Percentiles rank a stretch among this genome's conserved stretches.
Conservation (phyloP, 2,797 vertebrate species). For the Macropodus opercularis region DNA sequence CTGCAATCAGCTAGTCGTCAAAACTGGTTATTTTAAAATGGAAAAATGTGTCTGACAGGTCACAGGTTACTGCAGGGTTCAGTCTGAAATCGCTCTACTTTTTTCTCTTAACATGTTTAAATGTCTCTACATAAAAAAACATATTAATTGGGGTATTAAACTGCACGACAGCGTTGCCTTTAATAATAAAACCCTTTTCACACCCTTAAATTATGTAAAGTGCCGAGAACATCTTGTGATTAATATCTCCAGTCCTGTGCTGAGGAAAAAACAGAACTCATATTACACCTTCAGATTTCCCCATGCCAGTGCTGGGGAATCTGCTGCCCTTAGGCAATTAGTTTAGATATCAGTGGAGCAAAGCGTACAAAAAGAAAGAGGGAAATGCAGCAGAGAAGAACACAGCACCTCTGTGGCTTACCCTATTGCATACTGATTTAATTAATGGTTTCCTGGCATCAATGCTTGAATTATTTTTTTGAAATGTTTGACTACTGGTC, state of each 20-base stretch:
- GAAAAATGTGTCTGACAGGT: slow-evolving; percentile 17
- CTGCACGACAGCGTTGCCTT: not conserved
- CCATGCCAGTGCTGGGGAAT: slow-evolving; percentile 35
- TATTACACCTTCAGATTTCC: slow-evolving; percentile 18
- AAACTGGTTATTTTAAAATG: slow-evolving; percentile 20
- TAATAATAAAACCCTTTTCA: slow-evolving; percentile 6
- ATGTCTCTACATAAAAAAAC: too few species aligned
- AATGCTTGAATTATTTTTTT: slow-evolving; percentile 30
- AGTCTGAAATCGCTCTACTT: too few species aligned
- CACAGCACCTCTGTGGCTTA: slow-evolving; percentile 5
- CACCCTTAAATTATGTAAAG: slow-evolving; percentile 21
- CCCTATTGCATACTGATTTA: slow-evolving; percentile 5
- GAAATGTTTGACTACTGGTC: slow-evolving; percentile 26
- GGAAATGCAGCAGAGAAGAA: slow-evolving; percentile 12
- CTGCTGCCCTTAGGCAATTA: slow-evolving; percentile 60
- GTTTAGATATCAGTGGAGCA: slow-evolving; percentile 62
- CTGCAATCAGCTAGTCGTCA: slow-evolving; percentile 32
- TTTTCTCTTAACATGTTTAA: too few species aligned
- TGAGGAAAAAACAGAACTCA: not conserved
- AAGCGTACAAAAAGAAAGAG: slow-evolving; percentile 37
- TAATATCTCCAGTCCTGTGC: not conserved
- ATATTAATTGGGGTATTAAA: not conserved
- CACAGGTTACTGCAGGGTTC: slow-evolving; percentile 9
- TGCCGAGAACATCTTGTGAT: slow-evolving; percentile 9
- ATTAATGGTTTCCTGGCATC: slow-evolving; percentile 22